A percentile compares a stretch with the other conserved stretches of the same genome.
Evolutionary conservation across 2,113 vertebrate genomes (phyloP).

Genomic region (Grallaria varia): DNA sequence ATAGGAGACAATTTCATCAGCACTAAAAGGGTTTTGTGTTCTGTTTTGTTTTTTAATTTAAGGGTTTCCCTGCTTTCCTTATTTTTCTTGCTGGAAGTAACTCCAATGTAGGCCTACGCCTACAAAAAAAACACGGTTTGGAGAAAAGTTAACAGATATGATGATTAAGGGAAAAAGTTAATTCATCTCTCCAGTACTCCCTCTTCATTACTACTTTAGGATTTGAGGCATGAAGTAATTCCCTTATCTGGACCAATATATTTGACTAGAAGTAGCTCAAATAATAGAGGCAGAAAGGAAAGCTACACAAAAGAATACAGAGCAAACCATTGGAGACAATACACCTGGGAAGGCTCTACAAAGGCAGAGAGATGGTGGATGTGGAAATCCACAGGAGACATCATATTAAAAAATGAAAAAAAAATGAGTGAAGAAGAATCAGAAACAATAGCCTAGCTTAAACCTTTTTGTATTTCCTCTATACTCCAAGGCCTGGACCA

Average conservation of each 20-base stretch:
- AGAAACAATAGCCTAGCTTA: neutral
- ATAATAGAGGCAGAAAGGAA: neutral
- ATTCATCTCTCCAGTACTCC: neutral
- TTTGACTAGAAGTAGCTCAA: constrained; percentile 26
- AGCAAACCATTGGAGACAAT: neutral
- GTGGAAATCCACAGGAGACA: neutral
- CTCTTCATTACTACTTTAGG: constrained; percentile 28
- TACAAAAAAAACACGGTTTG: neutral
- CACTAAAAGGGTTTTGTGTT: neutral
- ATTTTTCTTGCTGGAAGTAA: neutral
- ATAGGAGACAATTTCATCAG: neutral
- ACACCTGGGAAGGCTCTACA: neutral
- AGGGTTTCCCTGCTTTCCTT: neutral
- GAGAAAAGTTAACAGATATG: neutral
- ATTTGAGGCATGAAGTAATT: constrained; percentile 38
- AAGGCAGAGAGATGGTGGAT: neutral
- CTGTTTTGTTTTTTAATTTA: neutral
- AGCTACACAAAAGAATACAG: neutral
- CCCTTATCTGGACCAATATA: neutral
- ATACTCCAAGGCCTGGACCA: neutral
- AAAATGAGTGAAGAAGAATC: neutral
- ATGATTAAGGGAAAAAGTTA: constrained; percentile 10
- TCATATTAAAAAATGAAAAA: neutral
- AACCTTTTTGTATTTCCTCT: neutral
- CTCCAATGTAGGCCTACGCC: neutral